Base-by-base conservation (phyloP, 53 echinoderm and acorn worm species). In the Astropecten irregularis region DNA sequence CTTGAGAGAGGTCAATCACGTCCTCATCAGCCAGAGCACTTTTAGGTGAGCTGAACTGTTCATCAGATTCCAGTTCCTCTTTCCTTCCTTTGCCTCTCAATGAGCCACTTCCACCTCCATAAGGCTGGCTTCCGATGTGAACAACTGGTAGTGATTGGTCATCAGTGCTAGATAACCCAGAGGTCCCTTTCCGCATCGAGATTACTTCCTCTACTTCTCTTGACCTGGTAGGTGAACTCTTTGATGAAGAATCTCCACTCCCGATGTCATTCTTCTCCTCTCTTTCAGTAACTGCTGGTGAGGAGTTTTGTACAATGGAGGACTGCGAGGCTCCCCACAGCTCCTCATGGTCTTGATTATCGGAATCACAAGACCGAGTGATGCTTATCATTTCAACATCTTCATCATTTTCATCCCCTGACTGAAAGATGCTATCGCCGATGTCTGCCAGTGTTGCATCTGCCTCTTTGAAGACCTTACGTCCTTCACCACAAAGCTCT, bases 1-100 rank as follows among this genome's bases (percentile, higher is more conserved):
- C 77, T 28, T 39, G 76, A 20, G 77, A 77, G 44, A 86, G 77
- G 66, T 86, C 86, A 77, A 86, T 69, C 14, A 68, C 50, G 29
- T 20, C 84, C 37, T 33, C 31, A 8, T 29, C 50, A 49, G 25
- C 38, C 35, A 19, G 15, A n/a, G 53, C 54, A 54, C 37, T 37
- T 13, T 53, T 13, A 64, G 30, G 47, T 34, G 36, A 19, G 51
- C 19, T 31, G 5, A 20, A 14, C 65, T 16, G 36, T 65, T 65
- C 21, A 38, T 37, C 65, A 65, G 39, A 65, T 4, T 16, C 39
- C 19, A 35, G 26, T 32, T 36, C 22, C 33, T 55, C 56, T 57
- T 4, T 15, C 26, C 34, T 30, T 6, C 19, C 54, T 25, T 2
- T 37, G 30, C 10, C 69, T 3, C 3, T 0, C 8, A 2, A 19